Evolutionary conservation across 2,888 invertebrate species (phyloP), one percentile per base, ranked within the genome.

Genomic region (Xanthorhoe designata): DNA sequence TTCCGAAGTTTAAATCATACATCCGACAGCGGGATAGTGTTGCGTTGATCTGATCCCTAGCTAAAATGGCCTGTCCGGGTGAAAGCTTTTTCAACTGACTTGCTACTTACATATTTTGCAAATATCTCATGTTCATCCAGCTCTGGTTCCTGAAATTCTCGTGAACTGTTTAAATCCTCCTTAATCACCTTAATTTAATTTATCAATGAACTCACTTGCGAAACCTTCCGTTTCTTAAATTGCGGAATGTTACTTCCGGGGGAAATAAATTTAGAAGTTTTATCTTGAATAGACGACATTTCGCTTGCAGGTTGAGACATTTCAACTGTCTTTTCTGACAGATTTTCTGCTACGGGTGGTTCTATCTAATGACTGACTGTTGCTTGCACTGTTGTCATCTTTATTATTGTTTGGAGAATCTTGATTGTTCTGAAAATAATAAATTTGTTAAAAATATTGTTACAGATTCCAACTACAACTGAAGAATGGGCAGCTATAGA

Each of bases 341-440:
- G 61, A 61, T 61, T 61, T 61, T 66, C 66, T 66, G 66, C 62
- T 62, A 66, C 66, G 61, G 66, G 66, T 66, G 66, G 66, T 66
- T 66, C 61, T 61, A 61, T 66, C 66, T 66, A 66, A 66, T 66
- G 66, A 66, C 66, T 66, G 66, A 66, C 66, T 66, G 66, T 66
- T 66, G 66, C 66, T 66, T 66, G 66, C 66, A 66, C 66, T 66
- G 66, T 66, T 66, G 66, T 66, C 66, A 66, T 66, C 66, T 66
- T 62, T 66, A 57, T 66, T 66, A 61, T 66, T 61, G 61, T 66
- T 62, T 52, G 52, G 52, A 52, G 66, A 66, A 58, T 66, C 66
- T 66, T 66, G 66, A 66, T 59, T 62, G 66, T 66, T 59, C 66
- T 66, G 58, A 66, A 66, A 66, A 59, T 58, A 66, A 66, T 62